phyloP scores from a whole-genome alignment of 2,888 invertebrate species.

The Neoascia interrupta region DNA sequence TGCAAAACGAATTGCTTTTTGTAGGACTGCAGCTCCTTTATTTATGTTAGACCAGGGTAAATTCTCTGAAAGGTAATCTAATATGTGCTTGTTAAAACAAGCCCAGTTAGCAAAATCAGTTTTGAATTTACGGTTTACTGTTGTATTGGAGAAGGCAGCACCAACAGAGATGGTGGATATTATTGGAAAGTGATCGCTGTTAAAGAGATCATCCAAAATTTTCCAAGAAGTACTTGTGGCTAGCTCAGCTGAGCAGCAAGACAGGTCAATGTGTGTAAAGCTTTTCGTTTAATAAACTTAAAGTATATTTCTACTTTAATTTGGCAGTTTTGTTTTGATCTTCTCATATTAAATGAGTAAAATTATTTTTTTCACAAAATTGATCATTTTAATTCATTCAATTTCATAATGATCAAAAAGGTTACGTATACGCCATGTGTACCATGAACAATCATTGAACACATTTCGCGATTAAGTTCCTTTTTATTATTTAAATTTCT shows the following conservation, averaged over 20 bases:
- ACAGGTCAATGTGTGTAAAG: neutral
- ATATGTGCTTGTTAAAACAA: neutral
- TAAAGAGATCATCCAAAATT: neutral
- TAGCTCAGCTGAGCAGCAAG: neutral
- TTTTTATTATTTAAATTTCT: no score
- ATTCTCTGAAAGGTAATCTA: neutral
- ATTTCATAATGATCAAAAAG: no score
- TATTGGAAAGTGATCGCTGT: neutral
- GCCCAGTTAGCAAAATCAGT: slow-evolving; percentile 12
- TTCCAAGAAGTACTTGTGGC: neutral
- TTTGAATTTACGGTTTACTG: slow-evolving; percentile 21
- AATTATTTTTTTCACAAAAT: no score
- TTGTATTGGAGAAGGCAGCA: neutral
- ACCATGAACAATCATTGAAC: no score
- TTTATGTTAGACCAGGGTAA: neutral
- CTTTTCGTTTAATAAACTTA: no score
- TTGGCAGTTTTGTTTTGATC: no score
- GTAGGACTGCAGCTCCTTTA: neutral
- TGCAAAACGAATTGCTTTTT: slow-evolving; percentile 6
- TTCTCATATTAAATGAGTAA: no score
- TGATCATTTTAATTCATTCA: no score
- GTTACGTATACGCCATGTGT: no score
- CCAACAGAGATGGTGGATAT: no score
- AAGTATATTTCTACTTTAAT: no score
- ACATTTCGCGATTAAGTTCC: no score